Percentiles rank a stretch among this genome's conserved stretches.
Evolutionary conservation across 2,113 vertebrate species (phyloP).

Genomic region (Passer domesticus): DNA sequence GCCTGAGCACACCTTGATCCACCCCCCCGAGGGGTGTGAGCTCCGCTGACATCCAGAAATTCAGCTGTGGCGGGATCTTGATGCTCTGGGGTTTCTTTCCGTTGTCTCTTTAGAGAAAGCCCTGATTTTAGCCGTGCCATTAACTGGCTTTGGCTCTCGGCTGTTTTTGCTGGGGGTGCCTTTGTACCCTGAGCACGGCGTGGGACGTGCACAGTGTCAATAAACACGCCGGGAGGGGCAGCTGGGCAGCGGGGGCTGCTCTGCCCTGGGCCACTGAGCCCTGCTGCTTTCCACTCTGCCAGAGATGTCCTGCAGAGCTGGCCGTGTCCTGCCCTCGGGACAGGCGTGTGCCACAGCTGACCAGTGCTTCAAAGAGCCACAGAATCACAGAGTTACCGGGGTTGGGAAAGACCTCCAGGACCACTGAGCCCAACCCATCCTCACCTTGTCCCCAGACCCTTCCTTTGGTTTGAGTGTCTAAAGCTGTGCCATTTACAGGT

Average conservation of each 20-base stretch:
- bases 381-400: rapidly evolving
- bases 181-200: rapidly evolving
- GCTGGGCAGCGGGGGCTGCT: not conserved
- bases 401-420: not conserved
- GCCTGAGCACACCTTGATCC: not conserved
- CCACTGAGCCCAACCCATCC: rapidly evolving
- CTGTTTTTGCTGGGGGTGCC: not conserved
- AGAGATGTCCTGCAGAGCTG: not conserved
- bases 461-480: not conserved
- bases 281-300: not conserved
- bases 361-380: not conserved
- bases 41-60: not conserved
- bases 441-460: not conserved
- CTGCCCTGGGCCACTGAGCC: not conserved
- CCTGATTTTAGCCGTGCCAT: rapidly evolving
- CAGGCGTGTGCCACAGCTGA: rapidly evolving
- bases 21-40: not conserved
- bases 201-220: rapidly evolving
- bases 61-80: not conserved
- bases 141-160: not conserved
- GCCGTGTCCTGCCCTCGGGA: not conserved
- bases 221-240: not conserved
- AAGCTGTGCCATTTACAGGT: not conserved
- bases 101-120: not conserved
- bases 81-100: not conserved